Evolutionary conservation across 2,888 invertebrate species (phyloP).

Genomic region (Odontocolon sp.): DNA sequence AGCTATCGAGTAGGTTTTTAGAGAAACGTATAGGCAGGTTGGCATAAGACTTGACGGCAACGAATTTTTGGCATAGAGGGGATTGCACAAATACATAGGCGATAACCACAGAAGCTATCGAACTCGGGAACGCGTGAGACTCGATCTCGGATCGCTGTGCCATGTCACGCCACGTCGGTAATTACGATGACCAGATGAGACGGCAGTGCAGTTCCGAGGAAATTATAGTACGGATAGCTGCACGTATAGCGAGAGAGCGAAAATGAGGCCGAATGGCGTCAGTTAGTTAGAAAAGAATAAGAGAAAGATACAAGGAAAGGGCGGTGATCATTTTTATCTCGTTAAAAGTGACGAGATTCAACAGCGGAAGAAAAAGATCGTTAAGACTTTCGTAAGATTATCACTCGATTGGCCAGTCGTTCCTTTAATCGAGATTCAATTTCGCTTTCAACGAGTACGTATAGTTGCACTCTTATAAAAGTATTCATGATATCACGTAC

Average conservation of each 20-base stretch:
- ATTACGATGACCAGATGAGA: slow-evolving; percentile 27
- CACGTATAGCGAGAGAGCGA: slow-evolving; percentile 31
- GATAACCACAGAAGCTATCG: not conserved
- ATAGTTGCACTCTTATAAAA: not conserved
- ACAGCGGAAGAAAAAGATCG: not conserved
- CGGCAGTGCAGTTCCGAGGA: slow-evolving; percentile 12
- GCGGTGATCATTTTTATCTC: slow-evolving; percentile 33
- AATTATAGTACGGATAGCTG: slow-evolving; percentile 32
- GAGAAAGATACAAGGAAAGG: not conserved
- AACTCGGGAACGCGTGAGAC: slow-evolving; percentile 3
- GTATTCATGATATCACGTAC: not conserved
- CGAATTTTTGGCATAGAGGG: no score
- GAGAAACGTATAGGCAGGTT: not conserved
- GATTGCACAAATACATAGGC: not conserved
- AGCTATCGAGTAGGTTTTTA: not conserved
- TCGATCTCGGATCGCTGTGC: slow-evolving; percentile 3
- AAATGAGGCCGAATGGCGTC: not conserved
- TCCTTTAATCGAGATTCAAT: not conserved
- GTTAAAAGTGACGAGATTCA: slow-evolving; percentile 10
- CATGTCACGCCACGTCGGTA: slow-evolving; percentile 34
- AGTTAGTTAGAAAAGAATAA: not conserved
- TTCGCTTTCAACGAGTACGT: not conserved
- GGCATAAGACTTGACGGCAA: no score
- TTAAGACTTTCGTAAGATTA: not conserved
- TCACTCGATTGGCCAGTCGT: not conserved